A percentile compares a stretch with the other conserved stretches of the same genome.
phyloP scores from a whole-genome alignment of 2,113 vertebrate genomes.

The Hiodon alosoides region DNA sequence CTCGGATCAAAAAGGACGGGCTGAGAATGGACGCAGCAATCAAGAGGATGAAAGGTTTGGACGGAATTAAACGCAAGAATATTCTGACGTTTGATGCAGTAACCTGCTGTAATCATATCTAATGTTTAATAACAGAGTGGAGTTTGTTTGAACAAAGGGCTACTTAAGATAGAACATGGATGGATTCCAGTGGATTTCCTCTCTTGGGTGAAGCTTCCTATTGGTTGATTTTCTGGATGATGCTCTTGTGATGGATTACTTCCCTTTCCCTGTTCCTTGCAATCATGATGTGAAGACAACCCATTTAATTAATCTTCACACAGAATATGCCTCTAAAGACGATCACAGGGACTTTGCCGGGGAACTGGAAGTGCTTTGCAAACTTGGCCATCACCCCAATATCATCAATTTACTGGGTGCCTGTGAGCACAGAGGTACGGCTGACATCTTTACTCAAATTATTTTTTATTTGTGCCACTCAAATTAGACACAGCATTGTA shows the following conservation, averaged over 20 bases:
- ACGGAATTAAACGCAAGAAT: too few relatives aligned
- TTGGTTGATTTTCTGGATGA: too few relatives aligned
- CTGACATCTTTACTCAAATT: too few relatives aligned
- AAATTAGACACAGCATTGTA: too few relatives aligned
- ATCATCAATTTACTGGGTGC: constrained; percentile 85
- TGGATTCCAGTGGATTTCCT: background rate
- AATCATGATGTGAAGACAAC: background rate
- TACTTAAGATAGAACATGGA: background rate
- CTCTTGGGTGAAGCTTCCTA: background rate
- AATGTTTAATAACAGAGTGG: background rate
- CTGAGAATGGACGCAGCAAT: constrained; percentile 82
- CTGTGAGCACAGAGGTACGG: constrained; percentile 77
- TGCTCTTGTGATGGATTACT: background rate
- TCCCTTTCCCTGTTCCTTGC: background rate
- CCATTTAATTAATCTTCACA: background rate
- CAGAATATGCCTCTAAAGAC: constrained; percentile 84
- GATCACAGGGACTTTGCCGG: constrained; percentile 83
- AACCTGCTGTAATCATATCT: background rate
- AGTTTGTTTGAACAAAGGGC: background rate
- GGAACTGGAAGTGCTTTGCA: constrained; percentile 83
- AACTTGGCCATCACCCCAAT: constrained; percentile 81
- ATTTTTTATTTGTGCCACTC: too few relatives aligned
- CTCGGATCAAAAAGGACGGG: constrained; percentile 83
- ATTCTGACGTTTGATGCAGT: too few relatives aligned
- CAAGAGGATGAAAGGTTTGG: constrained; percentile 81